These are phyloP conservation scores for Panzeria rudis DNA, from an alignment of 2,888 invertebrate species.

Conservation along the genomic window DNA sequence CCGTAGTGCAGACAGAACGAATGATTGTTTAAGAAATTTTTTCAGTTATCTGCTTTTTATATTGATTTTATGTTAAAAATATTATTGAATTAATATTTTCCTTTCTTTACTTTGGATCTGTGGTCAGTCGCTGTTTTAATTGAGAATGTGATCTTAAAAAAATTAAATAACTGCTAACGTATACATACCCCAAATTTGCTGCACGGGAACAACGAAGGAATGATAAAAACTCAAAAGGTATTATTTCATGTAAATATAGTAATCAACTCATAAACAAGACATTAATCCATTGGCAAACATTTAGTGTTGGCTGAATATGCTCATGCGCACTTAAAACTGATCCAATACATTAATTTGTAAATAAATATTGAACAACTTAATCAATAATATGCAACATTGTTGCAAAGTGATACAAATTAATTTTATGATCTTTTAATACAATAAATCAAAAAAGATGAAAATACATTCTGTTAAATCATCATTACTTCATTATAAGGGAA, in stretches of 20 bases:
- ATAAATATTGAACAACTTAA: slow-evolving; percentile 46
- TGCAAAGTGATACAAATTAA: slow-evolving; percentile 57
- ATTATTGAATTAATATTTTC: neutral
- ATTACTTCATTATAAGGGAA: too few relatives aligned
- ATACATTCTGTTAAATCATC: neutral
- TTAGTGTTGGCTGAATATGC: slow-evolving; percentile 14
- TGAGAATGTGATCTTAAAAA: neutral
- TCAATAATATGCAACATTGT: slow-evolving; percentile 49
- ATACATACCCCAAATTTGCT: neutral
- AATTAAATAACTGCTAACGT: neutral
- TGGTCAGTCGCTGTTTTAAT: neutral
- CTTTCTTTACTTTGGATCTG: too few relatives aligned
- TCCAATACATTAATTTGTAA: slow-evolving; percentile 26
- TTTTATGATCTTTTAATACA: neutral
- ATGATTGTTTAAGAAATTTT: neutral
- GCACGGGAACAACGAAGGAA: neutral
- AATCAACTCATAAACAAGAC: slow-evolving; percentile 26
- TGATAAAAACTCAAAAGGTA: neutral
- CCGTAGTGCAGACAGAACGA: neutral
- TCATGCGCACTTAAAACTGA: slow-evolving; percentile 1
- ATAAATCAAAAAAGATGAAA: slow-evolving; percentile 8
- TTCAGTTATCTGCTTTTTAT: slow-evolving; percentile 14
- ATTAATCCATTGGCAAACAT: slow-evolving; percentile 55
- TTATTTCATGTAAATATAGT: neutral
- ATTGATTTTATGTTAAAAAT: slow-evolving; percentile 9